Percentiles rank a stretch among this genome's conserved stretches.
phyloP scores from a whole-genome alignment of 2,888 invertebrate genomes.

The Cylindroiulus punctatus region DNA sequence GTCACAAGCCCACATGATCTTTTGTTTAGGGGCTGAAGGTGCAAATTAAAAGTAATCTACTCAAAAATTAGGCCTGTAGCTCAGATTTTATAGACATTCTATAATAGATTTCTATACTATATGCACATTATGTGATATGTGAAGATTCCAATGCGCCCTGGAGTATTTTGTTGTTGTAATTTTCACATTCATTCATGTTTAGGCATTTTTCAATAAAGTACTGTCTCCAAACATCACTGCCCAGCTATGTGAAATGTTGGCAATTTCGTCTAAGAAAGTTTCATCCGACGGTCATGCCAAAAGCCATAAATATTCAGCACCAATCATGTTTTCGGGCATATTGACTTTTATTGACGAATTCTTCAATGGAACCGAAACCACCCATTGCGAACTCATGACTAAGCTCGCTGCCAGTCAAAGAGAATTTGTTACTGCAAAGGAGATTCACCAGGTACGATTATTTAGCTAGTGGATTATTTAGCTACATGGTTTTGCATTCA shows the following conservation, averaged over 20 bases:
- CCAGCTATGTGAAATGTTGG: background rate
- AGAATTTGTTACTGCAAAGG: background rate
- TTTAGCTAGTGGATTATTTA: background rate
- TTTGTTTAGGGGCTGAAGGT: no score
- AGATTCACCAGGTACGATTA: background rate
- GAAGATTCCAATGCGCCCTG: no score
- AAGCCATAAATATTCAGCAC: slow-evolving; percentile 3
- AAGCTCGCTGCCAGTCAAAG: slow-evolving; percentile 24
- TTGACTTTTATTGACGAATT: slow-evolving; percentile 27
- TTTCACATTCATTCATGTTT: background rate
- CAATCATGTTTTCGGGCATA: slow-evolving; percentile 21
- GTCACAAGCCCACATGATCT: no score
- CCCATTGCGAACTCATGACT: background rate
- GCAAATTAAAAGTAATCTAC: no score
- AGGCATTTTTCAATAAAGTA: background rate
- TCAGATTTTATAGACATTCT: no score
- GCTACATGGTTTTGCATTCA: background rate
- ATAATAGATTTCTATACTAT: no score
- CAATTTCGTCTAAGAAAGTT: background rate
- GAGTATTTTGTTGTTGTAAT: background rate
- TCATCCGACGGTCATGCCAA: background rate
- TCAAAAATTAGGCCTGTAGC: no score
- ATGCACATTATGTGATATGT: no score
- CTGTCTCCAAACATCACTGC: background rate
- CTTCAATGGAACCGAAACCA: background rate